A percentile compares a stretch with the other conserved stretches of the same genome.
Conservation (phyloP, 2,113 vertebrate genomes). For the Equus quagga region DNA sequence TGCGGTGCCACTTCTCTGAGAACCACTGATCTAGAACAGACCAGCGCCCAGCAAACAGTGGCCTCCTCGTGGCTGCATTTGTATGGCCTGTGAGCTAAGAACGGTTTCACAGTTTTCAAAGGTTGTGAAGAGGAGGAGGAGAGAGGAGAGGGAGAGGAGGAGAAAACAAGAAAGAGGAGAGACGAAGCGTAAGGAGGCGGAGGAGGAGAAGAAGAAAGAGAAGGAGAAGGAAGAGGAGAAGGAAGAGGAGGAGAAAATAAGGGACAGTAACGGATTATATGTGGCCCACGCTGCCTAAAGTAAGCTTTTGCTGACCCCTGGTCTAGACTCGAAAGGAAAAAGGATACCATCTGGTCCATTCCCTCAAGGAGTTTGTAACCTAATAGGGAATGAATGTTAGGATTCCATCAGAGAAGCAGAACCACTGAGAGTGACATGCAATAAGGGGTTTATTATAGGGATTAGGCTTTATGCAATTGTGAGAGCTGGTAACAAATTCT, state of each 20-base stretch:
- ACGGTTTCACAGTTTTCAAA: neutral
- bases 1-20: neutral
- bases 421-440: neutral
- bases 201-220: neutral
- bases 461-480: neutral
- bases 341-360: neutral
- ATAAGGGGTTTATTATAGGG: neutral
- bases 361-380: neutral
- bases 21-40: neutral
- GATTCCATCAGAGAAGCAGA: neutral
- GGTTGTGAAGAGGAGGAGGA: neutral
- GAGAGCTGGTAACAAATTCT: neutral
- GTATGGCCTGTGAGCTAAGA: neutral
- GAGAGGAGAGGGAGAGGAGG: too few relatives aligned
- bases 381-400: neutral
- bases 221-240: neutral
- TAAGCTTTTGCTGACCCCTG: neutral
- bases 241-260: neutral
- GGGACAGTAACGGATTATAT: neutral
- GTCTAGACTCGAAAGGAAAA: neutral
- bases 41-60: neutral
- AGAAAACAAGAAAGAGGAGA: too few relatives aligned
- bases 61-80: neutral
- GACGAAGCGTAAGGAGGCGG: neutral
- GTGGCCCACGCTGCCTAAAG: neutral